Evolutionary conservation across 2,113 vertebrate genomes (phyloP).

Genomic region (Gasterosteus nipponicus): DNA sequence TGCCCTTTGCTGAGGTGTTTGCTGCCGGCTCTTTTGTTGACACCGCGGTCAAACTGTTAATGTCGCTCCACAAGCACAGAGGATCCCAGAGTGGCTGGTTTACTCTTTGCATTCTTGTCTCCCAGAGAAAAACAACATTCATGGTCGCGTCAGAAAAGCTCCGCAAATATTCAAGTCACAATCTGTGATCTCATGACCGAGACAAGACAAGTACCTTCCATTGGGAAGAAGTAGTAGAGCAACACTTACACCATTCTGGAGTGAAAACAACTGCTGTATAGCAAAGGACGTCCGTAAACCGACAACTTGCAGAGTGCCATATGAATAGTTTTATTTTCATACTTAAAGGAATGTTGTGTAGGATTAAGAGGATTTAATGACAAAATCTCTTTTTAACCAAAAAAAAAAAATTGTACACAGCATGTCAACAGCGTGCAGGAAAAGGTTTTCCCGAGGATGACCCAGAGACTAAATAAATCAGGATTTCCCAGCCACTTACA

Average conservation of each 20-base stretch:
- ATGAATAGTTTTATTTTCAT: neutral
- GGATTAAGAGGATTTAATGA: neutral
- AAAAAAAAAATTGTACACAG: neutral
- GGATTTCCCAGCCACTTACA: neutral
- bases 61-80: constrained; percentile 9
- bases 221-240: no score
- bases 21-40: constrained; percentile 45
- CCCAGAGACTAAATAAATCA: neutral
- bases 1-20: constrained; percentile 50
- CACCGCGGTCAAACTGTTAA: constrained; percentile 12
- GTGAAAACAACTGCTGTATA: neutral
- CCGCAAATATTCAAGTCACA: neutral
- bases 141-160: neutral
- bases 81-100: neutral
- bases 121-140: neutral
- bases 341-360: neutral
- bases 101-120: neutral
- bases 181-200: neutral
- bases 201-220: neutral
- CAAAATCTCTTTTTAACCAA: neutral
- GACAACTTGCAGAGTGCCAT: neutral
- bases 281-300: neutral
- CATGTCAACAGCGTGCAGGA: neutral
- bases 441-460: neutral
- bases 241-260: neutral